phyloP scores from a whole-genome alignment of 2,797 vertebrate species.

The Lateolabrax maculatus region DNA sequence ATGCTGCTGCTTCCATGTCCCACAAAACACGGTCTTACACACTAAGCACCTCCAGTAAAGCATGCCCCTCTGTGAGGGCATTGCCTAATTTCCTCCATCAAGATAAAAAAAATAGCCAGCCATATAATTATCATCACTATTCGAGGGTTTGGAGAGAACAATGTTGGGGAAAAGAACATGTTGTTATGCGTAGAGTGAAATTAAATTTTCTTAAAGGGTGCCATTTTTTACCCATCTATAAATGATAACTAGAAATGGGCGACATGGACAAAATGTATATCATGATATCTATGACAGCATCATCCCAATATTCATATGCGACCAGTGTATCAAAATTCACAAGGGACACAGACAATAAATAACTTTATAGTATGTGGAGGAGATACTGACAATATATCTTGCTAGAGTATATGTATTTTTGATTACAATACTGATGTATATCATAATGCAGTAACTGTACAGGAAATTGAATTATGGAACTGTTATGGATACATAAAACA shows the following conservation, averaged over 20 bases:
- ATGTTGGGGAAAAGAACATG: too few species aligned
- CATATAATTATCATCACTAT: neutral
- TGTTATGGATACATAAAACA: too few species aligned
- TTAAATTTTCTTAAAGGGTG: neutral
- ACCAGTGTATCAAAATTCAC: neutral
- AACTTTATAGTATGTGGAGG: neutral
- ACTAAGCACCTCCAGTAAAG: constrained; percentile 4
- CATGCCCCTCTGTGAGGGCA: neutral
- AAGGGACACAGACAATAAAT: neutral
- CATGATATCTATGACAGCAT: neutral
- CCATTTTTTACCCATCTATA: neutral
- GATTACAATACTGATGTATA: neutral
- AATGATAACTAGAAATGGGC: neutral
- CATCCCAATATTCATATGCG: neutral
- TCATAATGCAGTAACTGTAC: neutral
- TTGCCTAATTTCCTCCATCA: neutral
- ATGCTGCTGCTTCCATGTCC: constrained; percentile 18
- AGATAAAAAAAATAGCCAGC: too few species aligned
- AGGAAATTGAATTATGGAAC: neutral
- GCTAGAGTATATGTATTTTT: neutral
- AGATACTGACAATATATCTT: too few species aligned
- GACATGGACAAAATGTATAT: neutral
- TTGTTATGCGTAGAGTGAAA: neutral
- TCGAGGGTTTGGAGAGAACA: neutral
- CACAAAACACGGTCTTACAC: constrained; percentile 4